Evolutionary conservation across 2,797 vertebrate genomes (phyloP), one percentile per base, ranked within the genome.

Genomic region (Danio kyathit): DNA sequence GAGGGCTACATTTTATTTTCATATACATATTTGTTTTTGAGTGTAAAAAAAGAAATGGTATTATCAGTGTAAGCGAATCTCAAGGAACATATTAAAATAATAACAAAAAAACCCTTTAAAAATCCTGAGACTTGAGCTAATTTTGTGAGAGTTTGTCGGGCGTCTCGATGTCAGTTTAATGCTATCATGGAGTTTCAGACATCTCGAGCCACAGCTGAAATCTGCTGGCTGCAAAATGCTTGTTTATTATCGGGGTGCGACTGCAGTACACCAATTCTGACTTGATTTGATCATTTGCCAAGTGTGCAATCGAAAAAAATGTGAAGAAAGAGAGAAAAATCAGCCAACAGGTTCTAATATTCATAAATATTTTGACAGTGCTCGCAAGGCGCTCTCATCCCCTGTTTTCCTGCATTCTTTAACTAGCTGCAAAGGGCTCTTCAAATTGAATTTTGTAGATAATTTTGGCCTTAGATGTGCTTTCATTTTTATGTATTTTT

Each of bases 231-330:
- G 56, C 38, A 76, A 71, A 70, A 54, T 44, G 54, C 16, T n/a
- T 78, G 43, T 49, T 56, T 59, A 40, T 69, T 74, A 60, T 74
- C 40, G 2, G 41, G 61, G 40, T 52, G 44, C n/a, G 1, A 57
- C 21, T 64, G 64, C 11, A 49, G 49, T 60, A 76, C 38, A 19
- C 40, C 60, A 41, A 29, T 66, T 56, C 13, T 14, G 44, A 74
- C 21, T 77, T 40, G 61, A 66, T 77, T 81, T 73, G 49, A 40
- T 64, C 6, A 51, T 43, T 49, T 52, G 29, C 29, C 57, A 79
- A 71, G n/a, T 8, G 38, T 21, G n/a, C 66, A 70, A 51, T 43
- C 19, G 43, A 7, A 60, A 14, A 78, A 59, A 29, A 3, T 29
- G 48, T 43, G 17, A 3, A n/a, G 48, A 65, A 29, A 29, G 29